Evolutionary conservation across 2,113 vertebrate genomes (phyloP).

Genomic region (Natator depressus): DNA sequence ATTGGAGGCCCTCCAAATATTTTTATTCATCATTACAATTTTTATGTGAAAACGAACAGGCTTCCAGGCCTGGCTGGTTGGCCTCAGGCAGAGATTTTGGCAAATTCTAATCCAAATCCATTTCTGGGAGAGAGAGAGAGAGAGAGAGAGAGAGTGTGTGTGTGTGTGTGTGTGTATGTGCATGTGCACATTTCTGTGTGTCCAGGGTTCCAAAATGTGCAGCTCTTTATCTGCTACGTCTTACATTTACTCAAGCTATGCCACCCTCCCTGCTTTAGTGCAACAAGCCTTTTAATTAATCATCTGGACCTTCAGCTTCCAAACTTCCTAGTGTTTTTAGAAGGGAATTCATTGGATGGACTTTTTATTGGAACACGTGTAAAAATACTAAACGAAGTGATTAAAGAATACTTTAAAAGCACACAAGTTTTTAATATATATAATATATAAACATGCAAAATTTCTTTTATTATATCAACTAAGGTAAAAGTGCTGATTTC

Average conservation of each 20-base stretch:
- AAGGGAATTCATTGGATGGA: constrained; percentile 70
- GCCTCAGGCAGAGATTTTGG: constrained; percentile 55
- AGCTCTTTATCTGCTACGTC: constrained; percentile 28
- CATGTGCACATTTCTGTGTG: not conserved
- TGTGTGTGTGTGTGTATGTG: not conserved
- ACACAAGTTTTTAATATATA: constrained; percentile 63
- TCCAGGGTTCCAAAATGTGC: constrained; percentile 3
- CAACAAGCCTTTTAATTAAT: constrained; percentile 71
- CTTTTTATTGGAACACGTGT: constrained; percentile 73
- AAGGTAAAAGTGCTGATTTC: constrained; percentile 15
- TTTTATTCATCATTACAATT: constrained; percentile 77
- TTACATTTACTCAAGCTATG: constrained; percentile 3
- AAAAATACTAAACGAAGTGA: constrained; percentile 76
- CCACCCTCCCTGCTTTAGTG: constrained; percentile 14
- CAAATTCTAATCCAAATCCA: constrained; percentile 31
- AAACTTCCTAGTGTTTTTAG: constrained; percentile 71
- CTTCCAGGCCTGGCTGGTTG: constrained; percentile 66
- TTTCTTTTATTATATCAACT: constrained; percentile 62
- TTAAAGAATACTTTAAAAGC: constrained; percentile 73
- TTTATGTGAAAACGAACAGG: constrained; percentile 75
- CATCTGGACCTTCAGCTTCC: constrained; percentile 58
- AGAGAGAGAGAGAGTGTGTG: not conserved
- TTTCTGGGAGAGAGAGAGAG: not conserved
- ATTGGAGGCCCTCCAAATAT: constrained; percentile 69
- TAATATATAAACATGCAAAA: constrained; percentile 72